Evolutionary conservation across 53 echinoderm and acorn worm species (phyloP).

Genomic region (Zoroaster sp.): DNA sequence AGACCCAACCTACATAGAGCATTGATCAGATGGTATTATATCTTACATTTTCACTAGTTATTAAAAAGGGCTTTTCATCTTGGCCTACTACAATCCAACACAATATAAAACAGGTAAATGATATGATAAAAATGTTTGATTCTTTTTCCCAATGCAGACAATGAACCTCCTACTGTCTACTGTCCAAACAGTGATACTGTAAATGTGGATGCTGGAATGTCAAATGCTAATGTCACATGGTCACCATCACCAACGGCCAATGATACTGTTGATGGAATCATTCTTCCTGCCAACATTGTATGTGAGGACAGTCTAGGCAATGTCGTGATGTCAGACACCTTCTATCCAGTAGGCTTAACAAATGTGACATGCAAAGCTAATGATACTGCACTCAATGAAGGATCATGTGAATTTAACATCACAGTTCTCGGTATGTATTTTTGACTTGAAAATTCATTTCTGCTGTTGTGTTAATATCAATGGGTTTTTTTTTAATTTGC

Average conservation of each 20-base stretch:
- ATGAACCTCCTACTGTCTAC: background rate
- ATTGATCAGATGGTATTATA: no score
- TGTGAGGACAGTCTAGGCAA: background rate
- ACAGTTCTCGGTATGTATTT: background rate
- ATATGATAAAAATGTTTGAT: no score
- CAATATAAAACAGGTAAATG: no score
- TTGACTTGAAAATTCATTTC: background rate
- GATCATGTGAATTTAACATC: background rate
- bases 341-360: no score
- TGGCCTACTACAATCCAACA: no score
- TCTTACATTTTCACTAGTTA: no score
- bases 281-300: background rate
- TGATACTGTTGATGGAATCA: background rate
- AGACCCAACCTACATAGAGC: no score
- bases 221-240: background rate
- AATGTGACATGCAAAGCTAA: background rate
- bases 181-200: background rate
- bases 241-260: background rate
- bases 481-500: no score
- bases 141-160: background rate
- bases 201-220: background rate
- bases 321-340: no score
- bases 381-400: background rate
- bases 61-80: no score
- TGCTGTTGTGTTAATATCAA: no score